Evolutionary conservation across 2,888 invertebrate species (phyloP).

Genomic region (Eupithecia inturbata): DNA sequence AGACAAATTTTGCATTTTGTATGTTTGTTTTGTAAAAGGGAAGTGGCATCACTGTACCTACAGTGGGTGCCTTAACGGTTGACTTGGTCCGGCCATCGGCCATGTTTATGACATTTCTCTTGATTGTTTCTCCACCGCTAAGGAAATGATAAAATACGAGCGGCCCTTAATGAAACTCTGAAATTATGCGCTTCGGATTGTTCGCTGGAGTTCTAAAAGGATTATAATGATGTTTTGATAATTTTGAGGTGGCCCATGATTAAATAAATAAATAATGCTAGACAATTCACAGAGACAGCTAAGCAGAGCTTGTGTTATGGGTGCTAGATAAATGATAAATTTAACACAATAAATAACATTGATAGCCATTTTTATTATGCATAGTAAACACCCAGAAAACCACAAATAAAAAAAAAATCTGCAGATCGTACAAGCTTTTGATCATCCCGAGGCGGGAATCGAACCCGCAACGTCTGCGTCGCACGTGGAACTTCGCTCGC

Average conservation of each 20-base stretch:
- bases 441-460: no score
- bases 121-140: conserved; percentile 39
- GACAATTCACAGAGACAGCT: no score
- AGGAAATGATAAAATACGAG: conserved; percentile 36
- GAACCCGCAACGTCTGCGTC: no score
- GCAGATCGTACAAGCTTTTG: no score
- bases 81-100: conserved; percentile 36
- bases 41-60: not conserved
- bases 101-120: conserved; percentile 41
- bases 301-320: no score
- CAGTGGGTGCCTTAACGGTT: conserved; percentile 26
- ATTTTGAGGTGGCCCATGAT: not conserved
- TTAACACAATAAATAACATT: no score
- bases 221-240: conserved; percentile 1
- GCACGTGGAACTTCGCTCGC: no score
- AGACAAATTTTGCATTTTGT: no score
- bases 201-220: not conserved
- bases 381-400: no score
- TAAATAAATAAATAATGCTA: not conserved
- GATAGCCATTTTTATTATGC: no score
- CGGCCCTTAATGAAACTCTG: conserved; percentile 23
- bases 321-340: no score
- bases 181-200: not conserved
- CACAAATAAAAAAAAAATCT: no score
- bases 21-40: not conserved